Evolutionary conservation across 2,888 invertebrate species (phyloP), one percentile per base, ranked within the genome.

Genomic region (Drosophila anceps): DNA sequence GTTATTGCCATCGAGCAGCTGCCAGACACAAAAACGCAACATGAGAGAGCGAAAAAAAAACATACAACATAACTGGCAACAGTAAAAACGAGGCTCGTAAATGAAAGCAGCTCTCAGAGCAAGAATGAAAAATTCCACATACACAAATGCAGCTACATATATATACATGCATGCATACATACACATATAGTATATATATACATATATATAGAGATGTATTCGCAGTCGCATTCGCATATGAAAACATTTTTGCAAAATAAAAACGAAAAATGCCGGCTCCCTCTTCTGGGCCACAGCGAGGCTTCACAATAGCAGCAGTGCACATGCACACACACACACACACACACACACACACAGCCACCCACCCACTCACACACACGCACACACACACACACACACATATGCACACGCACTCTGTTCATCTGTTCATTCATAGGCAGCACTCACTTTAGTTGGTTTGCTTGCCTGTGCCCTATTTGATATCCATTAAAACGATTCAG

Each of bases 401-500:
- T 4, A 48, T 35, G 7, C 18, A 18, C 41, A 60, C 54, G 29
- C 66, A 53, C 54, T 50, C n/a, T n/a, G n/a, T n/a, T n/a, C 48
- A 67, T 43, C 51, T 43, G 55, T 33, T 43, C 61, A 61, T 61
- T 69, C 70, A 70, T 51, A 27, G 54, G 24, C 31, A 50, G 41
- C 62, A 70, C 66, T 69, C 80, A 63, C 65, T 75, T 53, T 54
- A 55, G 60, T 65, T 68, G 74, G 48, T 33, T 44, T 76, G 73
- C 74, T 73, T 76, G 80, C 80, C 74, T 84, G 76, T 83, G 79
- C 69, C 77, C 91, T 82, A 90, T 91, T 90, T 88, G 89, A 87
- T 87, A 90, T 87, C 88, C 85, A 90, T 90, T 91, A 90, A 91
- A 90, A 83, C 84, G 84, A 84, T 86, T 84, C 84, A 86, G 71